phyloP scores from a whole-genome alignment of 2,888 invertebrate species.

The Melangyna quadrimaculata region DNA sequence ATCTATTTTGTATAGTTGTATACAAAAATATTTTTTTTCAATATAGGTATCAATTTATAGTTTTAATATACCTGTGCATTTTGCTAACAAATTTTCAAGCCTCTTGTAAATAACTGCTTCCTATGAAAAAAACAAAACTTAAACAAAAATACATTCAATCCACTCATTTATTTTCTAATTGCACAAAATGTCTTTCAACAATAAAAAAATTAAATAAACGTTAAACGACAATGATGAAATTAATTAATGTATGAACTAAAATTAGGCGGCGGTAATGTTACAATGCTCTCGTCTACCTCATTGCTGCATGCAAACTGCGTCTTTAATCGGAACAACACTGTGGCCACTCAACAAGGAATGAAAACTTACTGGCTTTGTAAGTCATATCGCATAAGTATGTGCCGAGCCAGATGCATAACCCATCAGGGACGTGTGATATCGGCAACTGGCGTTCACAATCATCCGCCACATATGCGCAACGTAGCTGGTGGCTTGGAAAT shows the following conservation, averaged over 20 bases:
- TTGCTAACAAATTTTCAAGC: conserved; percentile 29
- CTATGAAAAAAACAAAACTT: conserved; percentile 4
- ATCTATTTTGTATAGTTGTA: neutral
- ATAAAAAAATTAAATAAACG: conserved; percentile 14
- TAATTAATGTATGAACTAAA: conserved; percentile 58
- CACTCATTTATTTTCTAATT: conserved; percentile 51
- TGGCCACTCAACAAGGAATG: conserved; percentile 81
- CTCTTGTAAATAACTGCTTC: conserved; percentile 70
- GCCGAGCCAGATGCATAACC: conserved; percentile 81
- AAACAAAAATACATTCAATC: conserved; percentile 28
- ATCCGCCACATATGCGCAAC: conserved; percentile 80
- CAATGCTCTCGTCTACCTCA: conserved; percentile 81
- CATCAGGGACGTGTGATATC: conserved; percentile 81
- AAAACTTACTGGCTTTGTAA: conserved; percentile 82
- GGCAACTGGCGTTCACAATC: conserved; percentile 81
- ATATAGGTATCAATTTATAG: neutral
- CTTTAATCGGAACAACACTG: conserved; percentile 81
- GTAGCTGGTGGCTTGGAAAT: conserved; percentile 56
- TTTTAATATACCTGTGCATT: conserved; percentile 29
- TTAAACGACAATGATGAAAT: conserved; percentile 37
- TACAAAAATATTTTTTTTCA: conserved; percentile 2
- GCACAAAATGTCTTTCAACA: conserved; percentile 38
- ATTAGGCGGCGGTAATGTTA: conserved; percentile 80
- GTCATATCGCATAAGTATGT: conserved; percentile 81
- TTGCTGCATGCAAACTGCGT: conserved; percentile 81